Conservation (phyloP, 1,140 invertebrate species). For the Penaeus japonicus region DNA sequence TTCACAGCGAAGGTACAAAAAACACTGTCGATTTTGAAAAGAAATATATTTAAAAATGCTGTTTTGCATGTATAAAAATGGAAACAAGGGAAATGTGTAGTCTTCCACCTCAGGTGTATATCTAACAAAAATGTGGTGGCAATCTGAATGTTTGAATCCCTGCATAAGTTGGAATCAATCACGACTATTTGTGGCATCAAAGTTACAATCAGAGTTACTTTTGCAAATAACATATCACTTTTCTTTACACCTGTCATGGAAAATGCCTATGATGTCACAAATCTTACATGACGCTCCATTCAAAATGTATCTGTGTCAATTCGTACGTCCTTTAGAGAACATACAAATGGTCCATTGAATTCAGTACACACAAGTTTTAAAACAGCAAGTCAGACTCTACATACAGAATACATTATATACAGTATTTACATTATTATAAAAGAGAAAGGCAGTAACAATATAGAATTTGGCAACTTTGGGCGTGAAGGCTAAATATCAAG, state of each 20-base stretch:
- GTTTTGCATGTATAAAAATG: slow-evolving; percentile 53
- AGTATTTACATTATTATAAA: slow-evolving; percentile 22
- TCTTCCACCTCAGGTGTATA: slow-evolving; percentile 20
- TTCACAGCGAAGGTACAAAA: neutral
- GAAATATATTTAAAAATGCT: slow-evolving; percentile 51
- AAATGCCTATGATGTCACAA: slow-evolving; percentile 24
- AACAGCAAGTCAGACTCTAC: slow-evolving; percentile 24
- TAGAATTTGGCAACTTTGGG: slow-evolving; percentile 53
- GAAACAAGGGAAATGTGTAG: slow-evolving; percentile 40
- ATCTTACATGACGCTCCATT: neutral
- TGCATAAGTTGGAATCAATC: neutral
- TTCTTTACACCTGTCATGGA: neutral
- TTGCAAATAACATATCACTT: neutral
- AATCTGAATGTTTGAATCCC: slow-evolving; percentile 28
- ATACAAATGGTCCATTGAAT: slow-evolving; percentile 26
- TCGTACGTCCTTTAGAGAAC: slow-evolving; percentile 23
- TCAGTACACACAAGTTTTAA: neutral
- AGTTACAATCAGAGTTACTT: too few species aligned
- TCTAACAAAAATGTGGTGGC: slow-evolving; percentile 8
- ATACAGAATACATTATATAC: slow-evolving; percentile 42
- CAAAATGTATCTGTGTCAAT: slow-evolving; percentile 7
- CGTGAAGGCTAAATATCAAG: slow-evolving; percentile 26
- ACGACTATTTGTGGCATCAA: neutral
- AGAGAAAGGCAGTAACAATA: slow-evolving; percentile 43
- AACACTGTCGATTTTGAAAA: slow-evolving; percentile 31